Evolutionary conservation across 2,113 vertebrate genomes (phyloP).

Genomic region (Nothoprocta perdicaria): DNA sequence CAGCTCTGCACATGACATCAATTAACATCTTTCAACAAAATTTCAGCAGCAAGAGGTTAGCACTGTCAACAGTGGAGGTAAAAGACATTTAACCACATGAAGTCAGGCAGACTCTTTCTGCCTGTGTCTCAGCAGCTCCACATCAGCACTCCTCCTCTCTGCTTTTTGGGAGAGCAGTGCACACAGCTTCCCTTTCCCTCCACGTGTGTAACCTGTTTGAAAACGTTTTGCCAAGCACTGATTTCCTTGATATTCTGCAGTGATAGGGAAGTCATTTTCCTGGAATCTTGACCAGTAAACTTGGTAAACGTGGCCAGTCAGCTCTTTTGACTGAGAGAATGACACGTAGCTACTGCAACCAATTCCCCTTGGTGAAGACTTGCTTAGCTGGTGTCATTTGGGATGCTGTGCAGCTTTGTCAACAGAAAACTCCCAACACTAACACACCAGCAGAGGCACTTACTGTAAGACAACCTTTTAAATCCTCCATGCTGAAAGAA

Average conservation of each 20-base stretch:
- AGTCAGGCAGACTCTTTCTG: background rate
- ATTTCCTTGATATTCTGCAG: background rate
- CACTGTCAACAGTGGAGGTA: background rate
- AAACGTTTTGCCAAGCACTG: background rate
- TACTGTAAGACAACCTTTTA: background rate
- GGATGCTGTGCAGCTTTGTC: accelerated
- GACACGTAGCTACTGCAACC: background rate
- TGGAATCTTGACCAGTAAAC: background rate
- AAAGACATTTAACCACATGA: background rate
- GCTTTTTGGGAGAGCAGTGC: background rate
- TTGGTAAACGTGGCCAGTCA: background rate
- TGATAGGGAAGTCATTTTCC: background rate
- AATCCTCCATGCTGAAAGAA: background rate
- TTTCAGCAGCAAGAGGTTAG: background rate
- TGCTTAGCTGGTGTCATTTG: background rate
- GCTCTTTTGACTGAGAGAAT: background rate
- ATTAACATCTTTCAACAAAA: background rate
- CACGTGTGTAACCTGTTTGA: background rate
- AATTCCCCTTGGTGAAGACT: background rate
- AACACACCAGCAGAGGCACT: background rate
- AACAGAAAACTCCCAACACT: background rate
- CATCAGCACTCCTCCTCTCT: background rate
- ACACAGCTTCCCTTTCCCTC: background rate
- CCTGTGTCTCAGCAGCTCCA: background rate
- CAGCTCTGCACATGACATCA: background rate